A percentile compares a stretch with the other conserved stretches of the same genome.
phyloP scores from a whole-genome alignment of 2,797 vertebrate species.

The Pangasius sanitwongsei region DNA sequence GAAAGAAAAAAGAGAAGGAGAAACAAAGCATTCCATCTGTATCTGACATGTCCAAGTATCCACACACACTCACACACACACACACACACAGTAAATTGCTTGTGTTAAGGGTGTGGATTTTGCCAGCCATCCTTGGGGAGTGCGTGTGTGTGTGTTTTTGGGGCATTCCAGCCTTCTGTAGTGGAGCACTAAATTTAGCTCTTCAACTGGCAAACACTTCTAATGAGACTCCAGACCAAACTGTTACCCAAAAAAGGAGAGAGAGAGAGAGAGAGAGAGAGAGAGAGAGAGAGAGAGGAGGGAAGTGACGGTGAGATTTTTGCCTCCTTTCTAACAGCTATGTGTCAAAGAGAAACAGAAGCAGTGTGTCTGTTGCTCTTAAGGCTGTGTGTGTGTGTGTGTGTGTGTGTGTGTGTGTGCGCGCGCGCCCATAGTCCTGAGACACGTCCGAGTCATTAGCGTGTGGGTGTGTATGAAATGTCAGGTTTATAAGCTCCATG shows the following conservation, averaged over 20 bases:
- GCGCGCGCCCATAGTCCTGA: background rate
- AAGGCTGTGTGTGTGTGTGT: background rate
- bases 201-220: slow-evolving; percentile 57
- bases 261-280: slow-evolving; percentile 22
- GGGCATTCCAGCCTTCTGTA: slow-evolving; percentile 57
- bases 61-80: background rate
- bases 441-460: background rate
- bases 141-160: slow-evolving; percentile 18
- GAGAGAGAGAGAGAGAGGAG: background rate
- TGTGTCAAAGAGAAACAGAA: slow-evolving; percentile 20
- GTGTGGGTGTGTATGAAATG: background rate
- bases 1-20: background rate
- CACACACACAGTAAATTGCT: background rate
- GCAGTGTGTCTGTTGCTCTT: background rate
- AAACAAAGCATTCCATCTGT: background rate
- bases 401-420: background rate
- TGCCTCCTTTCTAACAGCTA: background rate
- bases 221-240: slow-evolving; percentile 71
- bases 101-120: no score
- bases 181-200: slow-evolving; percentile 73
- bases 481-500: background rate
- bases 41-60: background rate
- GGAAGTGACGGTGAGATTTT: background rate
- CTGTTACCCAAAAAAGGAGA: slow-evolving; percentile 76
- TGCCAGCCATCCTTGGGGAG: no score